These are phyloP conservation scores for Turnix velox DNA, from an alignment of 2,113 vertebrate species.

Conservation along the genomic window DNA sequence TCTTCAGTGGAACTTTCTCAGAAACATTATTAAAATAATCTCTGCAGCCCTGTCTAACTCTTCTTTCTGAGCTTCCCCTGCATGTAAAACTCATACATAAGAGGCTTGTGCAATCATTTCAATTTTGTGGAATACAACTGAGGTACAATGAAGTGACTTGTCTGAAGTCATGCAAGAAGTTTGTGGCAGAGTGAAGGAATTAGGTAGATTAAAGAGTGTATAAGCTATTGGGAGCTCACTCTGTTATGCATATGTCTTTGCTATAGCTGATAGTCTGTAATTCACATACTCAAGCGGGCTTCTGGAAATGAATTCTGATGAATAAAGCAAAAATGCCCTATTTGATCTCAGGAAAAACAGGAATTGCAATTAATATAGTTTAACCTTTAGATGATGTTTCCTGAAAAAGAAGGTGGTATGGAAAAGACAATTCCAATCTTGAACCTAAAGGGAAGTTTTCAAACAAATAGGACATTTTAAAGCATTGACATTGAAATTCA, in stretches of 20 bases:
- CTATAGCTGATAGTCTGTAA: neutral
- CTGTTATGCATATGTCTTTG: neutral
- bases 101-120: neutral
- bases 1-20: neutral
- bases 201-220: neutral
- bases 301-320: neutral
- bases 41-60: neutral
- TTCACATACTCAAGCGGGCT: neutral
- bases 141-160: neutral
- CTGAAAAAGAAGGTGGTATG: neutral
- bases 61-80: neutral
- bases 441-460: neutral
- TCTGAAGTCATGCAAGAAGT: neutral
- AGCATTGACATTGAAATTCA: neutral
- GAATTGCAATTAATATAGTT: neutral
- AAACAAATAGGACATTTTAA: neutral
- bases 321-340: neutral
- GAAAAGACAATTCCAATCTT: neutral
- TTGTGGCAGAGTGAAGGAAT: neutral
- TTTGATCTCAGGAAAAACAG: neutral
- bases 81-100: neutral
- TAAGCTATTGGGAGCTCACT: neutral
- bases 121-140: neutral
- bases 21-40: neutral
- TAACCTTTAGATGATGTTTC: neutral